A percentile compares a stretch with the other conserved stretches of the same genome.
phyloP scores from a whole-genome alignment of 2,888 invertebrate species.

The Synanthedon andrenaeformis region DNA sequence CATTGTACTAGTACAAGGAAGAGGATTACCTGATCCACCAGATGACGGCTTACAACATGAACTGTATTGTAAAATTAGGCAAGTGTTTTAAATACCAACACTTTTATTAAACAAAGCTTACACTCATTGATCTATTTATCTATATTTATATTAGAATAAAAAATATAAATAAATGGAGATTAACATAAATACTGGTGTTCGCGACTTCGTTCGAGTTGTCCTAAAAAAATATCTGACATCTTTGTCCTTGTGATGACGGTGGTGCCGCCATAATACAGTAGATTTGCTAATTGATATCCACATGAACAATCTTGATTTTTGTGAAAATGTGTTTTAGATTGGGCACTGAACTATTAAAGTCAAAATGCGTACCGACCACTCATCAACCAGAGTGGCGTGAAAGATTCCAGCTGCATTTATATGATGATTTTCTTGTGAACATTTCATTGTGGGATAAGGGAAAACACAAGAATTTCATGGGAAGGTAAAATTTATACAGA shows the following conservation, averaged over 20 bases:
- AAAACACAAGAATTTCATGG: conserved; percentile 52
- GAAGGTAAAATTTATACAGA: conserved; percentile 27
- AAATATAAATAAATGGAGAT: background rate
- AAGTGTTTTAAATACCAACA: conserved; percentile 7
- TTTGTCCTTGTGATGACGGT: no score
- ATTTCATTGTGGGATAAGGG: conserved; percentile 50
- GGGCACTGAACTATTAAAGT: conserved; percentile 38
- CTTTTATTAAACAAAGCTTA: no score
- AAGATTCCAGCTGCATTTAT: conserved; percentile 34
- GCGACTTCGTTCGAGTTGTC: no score
- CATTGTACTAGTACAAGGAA: conserved; percentile 47
- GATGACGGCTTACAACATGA: conserved; percentile 36
- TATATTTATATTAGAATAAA: background rate
- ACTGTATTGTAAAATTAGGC: conserved; percentile 49
- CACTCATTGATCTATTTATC: background rate
- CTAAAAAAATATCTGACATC: no score
- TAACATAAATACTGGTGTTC: background rate
- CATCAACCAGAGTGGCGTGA: conserved; percentile 49
- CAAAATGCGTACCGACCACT: conserved; percentile 33
- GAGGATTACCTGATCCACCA: conserved; percentile 36
- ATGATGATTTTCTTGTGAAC: conserved; percentile 30
- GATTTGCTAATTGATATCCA: no score
- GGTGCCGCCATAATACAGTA: no score
- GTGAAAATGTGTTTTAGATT: conserved; percentile 20
- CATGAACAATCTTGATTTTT: no score